Conservation (phyloP, 53 echinoderm and acorn worm species). For the Arbacia lixula region DNA sequence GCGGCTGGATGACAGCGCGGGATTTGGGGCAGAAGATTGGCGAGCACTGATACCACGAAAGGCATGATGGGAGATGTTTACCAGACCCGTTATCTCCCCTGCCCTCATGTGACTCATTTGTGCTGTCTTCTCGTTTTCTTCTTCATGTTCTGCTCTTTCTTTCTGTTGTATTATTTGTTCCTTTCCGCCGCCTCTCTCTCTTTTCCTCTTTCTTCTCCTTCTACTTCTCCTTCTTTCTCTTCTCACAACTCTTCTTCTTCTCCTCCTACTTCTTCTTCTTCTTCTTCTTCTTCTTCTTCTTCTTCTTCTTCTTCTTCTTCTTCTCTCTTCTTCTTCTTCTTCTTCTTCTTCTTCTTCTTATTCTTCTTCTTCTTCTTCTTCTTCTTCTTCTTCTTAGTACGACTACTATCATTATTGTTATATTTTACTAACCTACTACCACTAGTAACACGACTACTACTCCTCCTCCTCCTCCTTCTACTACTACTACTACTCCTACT, state of each 20-base stretch:
- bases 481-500: constrained; percentile 12
- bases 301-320: not conserved
- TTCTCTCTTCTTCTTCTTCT: not conserved
- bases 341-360: not conserved
- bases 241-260: not conserved
- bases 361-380: not conserved
- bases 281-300: not conserved
- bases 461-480: not conserved
- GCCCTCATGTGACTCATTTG: too few species aligned
- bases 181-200: not conserved
- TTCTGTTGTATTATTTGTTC: not conserved
- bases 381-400: not conserved
- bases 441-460: not conserved
- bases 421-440: not conserved
- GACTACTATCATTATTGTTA: not conserved
- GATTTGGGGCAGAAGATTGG: too few species aligned
- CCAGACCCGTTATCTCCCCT: too few species aligned
- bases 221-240: not conserved
- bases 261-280: not conserved
- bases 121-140: too few species aligned
- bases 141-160: too few species aligned
- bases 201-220: not conserved
- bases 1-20: too few species aligned
- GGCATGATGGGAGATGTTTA: too few species aligned
- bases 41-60: too few species aligned